phyloP scores from a whole-genome alignment of 1,140 invertebrate species.

The Ostrea denselamellosa region DNA sequence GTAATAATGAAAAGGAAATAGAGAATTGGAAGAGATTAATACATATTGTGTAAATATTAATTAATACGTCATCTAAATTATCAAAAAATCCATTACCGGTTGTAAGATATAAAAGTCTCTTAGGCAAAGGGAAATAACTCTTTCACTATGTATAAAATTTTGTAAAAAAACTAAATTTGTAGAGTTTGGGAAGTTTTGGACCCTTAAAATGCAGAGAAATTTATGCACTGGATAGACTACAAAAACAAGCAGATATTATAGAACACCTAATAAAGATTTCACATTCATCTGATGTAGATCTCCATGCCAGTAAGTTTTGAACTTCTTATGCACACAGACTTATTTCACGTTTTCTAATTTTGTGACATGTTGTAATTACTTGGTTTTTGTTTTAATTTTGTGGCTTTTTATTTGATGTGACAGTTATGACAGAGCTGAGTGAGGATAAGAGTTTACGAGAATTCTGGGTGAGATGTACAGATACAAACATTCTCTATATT shows the following conservation, averaged over 20 bases:
- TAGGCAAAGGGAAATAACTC: neutral
- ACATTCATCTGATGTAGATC: slow-evolving; percentile 49
- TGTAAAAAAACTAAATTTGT: slow-evolving; percentile 42
- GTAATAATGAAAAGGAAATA: too few species aligned
- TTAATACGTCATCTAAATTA: too few species aligned
- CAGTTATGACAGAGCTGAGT: slow-evolving; percentile 71
- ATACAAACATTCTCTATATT: slow-evolving; percentile 71
- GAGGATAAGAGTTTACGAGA: slow-evolving; percentile 72
- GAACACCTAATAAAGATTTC: slow-evolving; percentile 77
- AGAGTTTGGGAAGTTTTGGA: slow-evolving; percentile 81
- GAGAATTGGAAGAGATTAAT: too few species aligned
- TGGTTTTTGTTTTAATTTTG: neutral
- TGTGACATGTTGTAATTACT: too few species aligned
- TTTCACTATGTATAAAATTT: neutral
- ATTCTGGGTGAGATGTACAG: slow-evolving; percentile 77
- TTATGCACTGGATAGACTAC: slow-evolving; percentile 78
- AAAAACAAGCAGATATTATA: slow-evolving; percentile 78
- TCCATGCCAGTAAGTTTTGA: slow-evolving; percentile 8
- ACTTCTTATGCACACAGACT: too few species aligned
- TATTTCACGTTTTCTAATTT: too few species aligned
- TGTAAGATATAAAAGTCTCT: neutral
- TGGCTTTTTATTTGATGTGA: slow-evolving; percentile 43
- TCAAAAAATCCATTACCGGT: too few species aligned
- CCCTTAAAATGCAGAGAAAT: slow-evolving; percentile 80
- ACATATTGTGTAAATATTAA: too few species aligned